Evolutionary conservation across 2,888 invertebrate genomes (phyloP).

Genomic region (Epistrophe eligans): DNA sequence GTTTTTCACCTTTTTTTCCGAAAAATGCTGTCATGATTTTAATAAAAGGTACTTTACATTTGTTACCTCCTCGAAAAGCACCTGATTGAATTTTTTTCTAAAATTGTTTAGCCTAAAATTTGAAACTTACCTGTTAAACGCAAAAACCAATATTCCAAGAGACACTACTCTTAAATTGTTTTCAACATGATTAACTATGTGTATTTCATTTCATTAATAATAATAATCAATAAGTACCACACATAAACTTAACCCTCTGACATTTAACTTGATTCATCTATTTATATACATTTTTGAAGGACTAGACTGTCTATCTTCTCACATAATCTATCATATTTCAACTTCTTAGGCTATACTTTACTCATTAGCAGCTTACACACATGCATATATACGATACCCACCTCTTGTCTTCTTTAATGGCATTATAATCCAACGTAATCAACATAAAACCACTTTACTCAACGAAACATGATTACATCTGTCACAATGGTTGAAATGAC

Average conservation of each 20-base stretch:
- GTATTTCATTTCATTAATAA: no score
- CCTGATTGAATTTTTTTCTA: no score
- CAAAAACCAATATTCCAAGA: no score
- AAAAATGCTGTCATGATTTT: no score
- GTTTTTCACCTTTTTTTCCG: no score
- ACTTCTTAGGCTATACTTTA: neutral
- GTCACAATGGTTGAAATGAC: conserved; percentile 54
- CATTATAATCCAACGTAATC: conserved; percentile 44
- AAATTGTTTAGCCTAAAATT: no score
- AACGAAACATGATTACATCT: conserved; percentile 56
- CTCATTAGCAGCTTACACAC: neutral
- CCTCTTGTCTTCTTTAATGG: neutral
- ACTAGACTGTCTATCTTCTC: neutral
- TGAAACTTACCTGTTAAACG: no score
- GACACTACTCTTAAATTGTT: no score
- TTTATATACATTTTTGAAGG: neutral
- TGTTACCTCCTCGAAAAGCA: no score
- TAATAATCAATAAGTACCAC: neutral
- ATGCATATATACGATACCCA: neutral
- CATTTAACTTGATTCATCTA: neutral
- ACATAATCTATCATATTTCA: neutral
- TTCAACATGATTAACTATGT: no score
- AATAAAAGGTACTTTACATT: no score
- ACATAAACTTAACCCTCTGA: neutral
- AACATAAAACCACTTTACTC: conserved; percentile 53